Evolutionary conservation across 1,140 invertebrate genomes (phyloP).

Genomic region (Hyles euphorbiae): DNA sequence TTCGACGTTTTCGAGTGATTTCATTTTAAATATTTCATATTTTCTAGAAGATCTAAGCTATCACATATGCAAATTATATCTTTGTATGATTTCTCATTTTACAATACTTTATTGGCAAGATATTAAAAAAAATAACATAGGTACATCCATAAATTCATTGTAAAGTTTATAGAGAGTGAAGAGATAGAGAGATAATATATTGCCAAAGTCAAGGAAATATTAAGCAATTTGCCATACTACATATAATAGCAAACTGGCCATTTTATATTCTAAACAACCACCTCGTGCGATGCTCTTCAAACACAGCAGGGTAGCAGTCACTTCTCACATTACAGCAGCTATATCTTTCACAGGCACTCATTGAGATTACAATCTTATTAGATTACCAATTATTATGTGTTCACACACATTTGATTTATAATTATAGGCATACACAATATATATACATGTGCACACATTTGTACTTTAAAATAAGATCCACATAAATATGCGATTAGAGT

Average conservation of each 20-base stretch:
- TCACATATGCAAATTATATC: constrained; percentile 61
- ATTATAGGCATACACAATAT: constrained; percentile 59
- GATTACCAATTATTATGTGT: constrained; percentile 37
- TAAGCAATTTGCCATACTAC: constrained; percentile 69
- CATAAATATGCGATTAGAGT: constrained; percentile 59
- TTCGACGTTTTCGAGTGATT: constrained; percentile 42
- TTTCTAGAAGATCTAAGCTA: constrained; percentile 64
- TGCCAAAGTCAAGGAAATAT: constrained; percentile 46
- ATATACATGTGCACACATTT: constrained; percentile 70
- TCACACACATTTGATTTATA: constrained; percentile 43
- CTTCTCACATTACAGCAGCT: constrained; percentile 39
- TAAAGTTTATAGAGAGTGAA: constrained; percentile 68
- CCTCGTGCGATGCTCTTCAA: constrained; percentile 55
- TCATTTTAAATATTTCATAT: constrained; percentile 36
- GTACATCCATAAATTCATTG: constrained; percentile 53
- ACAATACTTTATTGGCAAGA: constrained; percentile 72
- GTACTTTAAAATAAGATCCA: constrained; percentile 69
- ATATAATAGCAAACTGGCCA: constrained; percentile 68
- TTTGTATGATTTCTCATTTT: constrained; percentile 51
- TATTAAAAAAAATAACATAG: constrained; percentile 49
- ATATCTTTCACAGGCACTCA: constrained; percentile 52
- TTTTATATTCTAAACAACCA: constrained; percentile 29
- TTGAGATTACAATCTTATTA: constrained; percentile 65
- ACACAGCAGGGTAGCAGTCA: constrained; percentile 55
- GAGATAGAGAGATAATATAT: constrained; percentile 56